A percentile compares a stretch with the other conserved stretches of the same genome.
These are phyloP conservation scores for Neoascia interrupta DNA, from an alignment of 2,888 invertebrate species.

Conservation along the genomic window DNA sequence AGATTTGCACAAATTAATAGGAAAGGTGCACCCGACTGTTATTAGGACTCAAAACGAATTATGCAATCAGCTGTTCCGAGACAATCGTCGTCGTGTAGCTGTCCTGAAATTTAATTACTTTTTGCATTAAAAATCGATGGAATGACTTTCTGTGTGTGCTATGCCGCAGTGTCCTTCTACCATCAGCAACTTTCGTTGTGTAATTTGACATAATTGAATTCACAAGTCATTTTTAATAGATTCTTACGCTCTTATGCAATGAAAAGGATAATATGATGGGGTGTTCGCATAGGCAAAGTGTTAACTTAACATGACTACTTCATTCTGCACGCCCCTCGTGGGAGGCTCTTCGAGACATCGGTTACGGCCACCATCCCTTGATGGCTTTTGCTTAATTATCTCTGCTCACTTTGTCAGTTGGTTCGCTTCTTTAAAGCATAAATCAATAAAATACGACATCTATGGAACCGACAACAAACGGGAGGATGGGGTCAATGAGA, in stretches of 20 bases:
- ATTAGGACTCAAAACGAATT: slow-evolving; percentile 37
- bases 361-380: too few relatives aligned
- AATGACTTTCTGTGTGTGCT: slow-evolving; percentile 36
- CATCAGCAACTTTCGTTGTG: slow-evolving; percentile 55
- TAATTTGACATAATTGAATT: slow-evolving; percentile 63
- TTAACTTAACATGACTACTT: too few relatives aligned
- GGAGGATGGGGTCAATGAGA: slow-evolving; percentile 21
- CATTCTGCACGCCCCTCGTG: too few relatives aligned
- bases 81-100: slow-evolving; percentile 30
- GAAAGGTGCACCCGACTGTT: not conserved
- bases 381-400: slow-evolving; percentile 13
- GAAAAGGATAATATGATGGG: too few relatives aligned
- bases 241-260: slow-evolving; percentile 55
- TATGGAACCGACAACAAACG: slow-evolving; percentile 10
- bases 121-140: slow-evolving; percentile 62
- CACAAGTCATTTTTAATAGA: slow-evolving; percentile 25
- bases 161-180: slow-evolving; percentile 67
- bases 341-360: too few relatives aligned
- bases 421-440: slow-evolving; percentile 34
- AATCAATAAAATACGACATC: slow-evolving; percentile 57
- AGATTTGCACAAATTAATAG: slow-evolving; percentile 23
- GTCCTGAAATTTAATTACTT: slow-evolving; percentile 48
- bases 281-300: too few relatives aligned
- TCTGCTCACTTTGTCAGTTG: slow-evolving; percentile 24
- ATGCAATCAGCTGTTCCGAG: slow-evolving; percentile 64